phyloP scores from a whole-genome alignment of 2,113 vertebrate species.

The Pongo pygmaeus region DNA sequence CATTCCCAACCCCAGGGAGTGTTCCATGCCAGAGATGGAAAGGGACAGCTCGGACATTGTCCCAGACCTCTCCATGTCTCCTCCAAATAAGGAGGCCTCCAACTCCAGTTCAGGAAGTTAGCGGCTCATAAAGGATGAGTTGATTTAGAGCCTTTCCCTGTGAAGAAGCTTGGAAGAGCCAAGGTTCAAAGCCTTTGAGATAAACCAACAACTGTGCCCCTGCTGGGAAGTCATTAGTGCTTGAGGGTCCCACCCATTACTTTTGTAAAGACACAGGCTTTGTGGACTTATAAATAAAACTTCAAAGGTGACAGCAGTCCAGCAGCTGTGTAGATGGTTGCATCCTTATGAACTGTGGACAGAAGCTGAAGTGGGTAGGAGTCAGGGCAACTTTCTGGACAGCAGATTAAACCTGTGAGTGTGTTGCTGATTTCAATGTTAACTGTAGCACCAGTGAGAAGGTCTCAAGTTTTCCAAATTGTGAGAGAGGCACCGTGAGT shows the following conservation, averaged over 20 bases:
- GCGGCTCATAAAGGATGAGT: neutral
- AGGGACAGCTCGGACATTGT: neutral
- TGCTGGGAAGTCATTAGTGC: neutral
- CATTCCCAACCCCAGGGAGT: neutral
- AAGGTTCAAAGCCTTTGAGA: neutral
- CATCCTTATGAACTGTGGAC: neutral
- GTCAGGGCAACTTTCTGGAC: neutral
- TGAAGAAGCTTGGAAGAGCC: neutral
- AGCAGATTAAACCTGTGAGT: neutral
- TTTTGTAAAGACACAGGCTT: neutral
- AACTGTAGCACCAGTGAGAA: neutral
- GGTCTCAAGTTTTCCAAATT: neutral
- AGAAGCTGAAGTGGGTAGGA: neutral
- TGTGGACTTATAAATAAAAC: slow-evolving; percentile 20
- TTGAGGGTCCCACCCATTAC: neutral
- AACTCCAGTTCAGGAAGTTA: neutral
- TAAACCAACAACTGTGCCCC: neutral
- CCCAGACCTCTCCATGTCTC: neutral
- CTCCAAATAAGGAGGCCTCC: neutral
- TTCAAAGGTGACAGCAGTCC: neutral
- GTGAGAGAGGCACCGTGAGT: neutral
- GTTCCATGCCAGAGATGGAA: neutral
- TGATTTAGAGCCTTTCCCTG: neutral
- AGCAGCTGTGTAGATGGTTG: neutral
- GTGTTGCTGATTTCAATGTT: neutral